A percentile compares a stretch with the other conserved stretches of the same genome.
Evolutionary conservation across 2,113 vertebrate genomes (phyloP).

Genomic region (Calonectris borealis): DNA sequence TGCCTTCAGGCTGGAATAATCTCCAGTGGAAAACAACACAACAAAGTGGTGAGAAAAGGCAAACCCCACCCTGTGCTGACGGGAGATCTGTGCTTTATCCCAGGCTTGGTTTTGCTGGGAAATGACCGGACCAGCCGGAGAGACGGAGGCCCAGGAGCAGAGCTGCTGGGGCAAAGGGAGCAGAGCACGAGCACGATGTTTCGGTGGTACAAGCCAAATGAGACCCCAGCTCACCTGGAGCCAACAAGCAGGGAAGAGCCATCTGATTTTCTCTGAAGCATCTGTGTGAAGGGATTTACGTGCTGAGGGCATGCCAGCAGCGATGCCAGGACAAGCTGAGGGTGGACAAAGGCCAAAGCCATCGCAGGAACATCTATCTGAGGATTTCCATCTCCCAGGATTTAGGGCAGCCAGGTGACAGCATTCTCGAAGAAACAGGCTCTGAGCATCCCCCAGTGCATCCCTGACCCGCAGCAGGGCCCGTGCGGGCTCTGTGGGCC

Average conservation of each 20-base stretch:
- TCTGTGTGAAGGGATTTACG: not conserved
- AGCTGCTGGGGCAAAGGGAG: not conserved
- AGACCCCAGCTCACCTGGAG: rapidly evolving
- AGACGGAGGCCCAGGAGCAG: not conserved
- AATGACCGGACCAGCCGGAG: not conserved
- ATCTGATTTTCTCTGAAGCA: rapidly evolving
- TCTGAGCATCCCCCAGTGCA: not conserved
- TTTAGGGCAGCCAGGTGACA: not conserved
- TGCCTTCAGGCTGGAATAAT: not conserved
- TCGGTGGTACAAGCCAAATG: rapidly evolving
- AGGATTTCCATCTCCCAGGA: not conserved
- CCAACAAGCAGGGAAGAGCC: not conserved
- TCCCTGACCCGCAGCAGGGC: not conserved
- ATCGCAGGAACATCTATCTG: rapidly evolving
- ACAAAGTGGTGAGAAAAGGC: not conserved
- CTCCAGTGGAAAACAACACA: not conserved
- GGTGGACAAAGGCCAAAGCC: not conserved
- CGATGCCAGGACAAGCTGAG: not conserved
- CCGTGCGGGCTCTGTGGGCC: rapidly evolving
- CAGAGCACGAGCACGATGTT: rapidly evolving
- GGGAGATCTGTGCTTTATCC: not conserved
- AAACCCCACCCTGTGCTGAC: not conserved
- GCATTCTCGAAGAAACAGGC: not conserved
- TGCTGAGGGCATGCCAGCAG: not conserved
- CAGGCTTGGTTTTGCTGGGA: not conserved